A percentile compares a stretch with the other conserved stretches of the same genome.
phyloP scores from a whole-genome alignment of 2,113 vertebrate genomes.

The Chiloscyllium plagiosum region DNA sequence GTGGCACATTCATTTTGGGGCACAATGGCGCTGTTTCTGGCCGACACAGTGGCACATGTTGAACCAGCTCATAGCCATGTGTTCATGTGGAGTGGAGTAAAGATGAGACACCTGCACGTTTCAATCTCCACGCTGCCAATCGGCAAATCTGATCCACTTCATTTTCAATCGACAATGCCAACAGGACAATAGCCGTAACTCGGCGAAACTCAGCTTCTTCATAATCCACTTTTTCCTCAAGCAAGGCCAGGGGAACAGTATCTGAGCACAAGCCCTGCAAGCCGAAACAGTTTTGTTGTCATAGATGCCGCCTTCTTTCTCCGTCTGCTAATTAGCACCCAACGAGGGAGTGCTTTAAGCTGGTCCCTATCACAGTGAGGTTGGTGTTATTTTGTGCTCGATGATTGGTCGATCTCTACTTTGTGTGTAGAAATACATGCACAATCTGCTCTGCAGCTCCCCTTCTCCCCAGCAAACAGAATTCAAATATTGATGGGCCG shows the following conservation, averaged over 20 bases:
- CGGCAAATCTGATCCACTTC: background rate
- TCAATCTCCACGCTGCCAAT: background rate
- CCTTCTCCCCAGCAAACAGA: background rate
- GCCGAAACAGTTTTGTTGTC: background rate
- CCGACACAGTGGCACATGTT: background rate
- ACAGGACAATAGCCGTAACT: background rate
- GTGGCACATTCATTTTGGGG: background rate
- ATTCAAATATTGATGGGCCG: background rate
- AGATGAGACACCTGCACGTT: background rate
- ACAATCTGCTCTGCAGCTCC: background rate
- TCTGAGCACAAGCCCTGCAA: background rate
- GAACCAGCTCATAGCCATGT: background rate
- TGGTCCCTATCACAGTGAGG: background rate
- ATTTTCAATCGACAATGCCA: background rate
- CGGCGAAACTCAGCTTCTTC: background rate
- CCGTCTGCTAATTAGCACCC: background rate
- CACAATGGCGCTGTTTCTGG: background rate
- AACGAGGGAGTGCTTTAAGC: background rate
- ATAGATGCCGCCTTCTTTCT: background rate
- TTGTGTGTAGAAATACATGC: background rate
- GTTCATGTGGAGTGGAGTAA: background rate
- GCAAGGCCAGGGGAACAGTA: background rate
- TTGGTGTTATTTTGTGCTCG: background rate
- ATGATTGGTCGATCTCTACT: background rate
- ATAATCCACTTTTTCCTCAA: background rate